Conservation (phyloP, 37 sponge, comb jelly and placozoan species). For the Spongia lamella region DNA sequence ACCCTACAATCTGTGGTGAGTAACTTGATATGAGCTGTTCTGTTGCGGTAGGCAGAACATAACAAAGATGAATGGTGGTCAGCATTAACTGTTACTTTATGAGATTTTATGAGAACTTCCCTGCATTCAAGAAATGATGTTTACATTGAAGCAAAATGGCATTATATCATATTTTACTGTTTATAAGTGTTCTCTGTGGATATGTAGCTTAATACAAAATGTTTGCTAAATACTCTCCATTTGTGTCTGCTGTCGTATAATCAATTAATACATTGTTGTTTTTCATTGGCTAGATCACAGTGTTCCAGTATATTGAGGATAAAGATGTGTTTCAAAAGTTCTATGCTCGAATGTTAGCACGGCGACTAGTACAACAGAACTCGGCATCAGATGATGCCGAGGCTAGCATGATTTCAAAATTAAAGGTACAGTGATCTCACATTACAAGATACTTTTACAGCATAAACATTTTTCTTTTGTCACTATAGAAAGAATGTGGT, state of each 20-base stretch:
- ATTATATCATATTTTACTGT: too few relatives aligned
- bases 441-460: neutral
- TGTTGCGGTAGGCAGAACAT: too few relatives aligned
- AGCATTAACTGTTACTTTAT: too few relatives aligned
- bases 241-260: too few relatives aligned
- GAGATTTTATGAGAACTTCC: too few relatives aligned
- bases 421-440: slow-evolving; percentile 65
- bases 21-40: neutral
- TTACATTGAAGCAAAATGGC: too few relatives aligned
- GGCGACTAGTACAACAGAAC: slow-evolving; percentile 89
- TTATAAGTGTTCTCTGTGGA: too few relatives aligned
- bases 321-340: slow-evolving; percentile 99
- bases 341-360: slow-evolving; percentile 94
- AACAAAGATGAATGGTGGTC: too few relatives aligned
- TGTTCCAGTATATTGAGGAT: slow-evolving; percentile 96
- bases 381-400: slow-evolving; percentile 99
- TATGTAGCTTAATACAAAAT: too few relatives aligned
- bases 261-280: too few relatives aligned
- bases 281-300: slow-evolving; percentile 66
- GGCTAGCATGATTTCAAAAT: slow-evolving; percentile 98
- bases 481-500: slow-evolving; percentile 78
- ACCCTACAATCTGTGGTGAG: slow-evolving; percentile 80
- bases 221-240: too few relatives aligned
- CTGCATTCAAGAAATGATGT: too few relatives aligned
- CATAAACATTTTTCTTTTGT: neutral